Evolutionary conservation across 37 sponge, comb jelly and placozoan genomes (phyloP).

Genomic region (Theonella swinhoei): DNA sequence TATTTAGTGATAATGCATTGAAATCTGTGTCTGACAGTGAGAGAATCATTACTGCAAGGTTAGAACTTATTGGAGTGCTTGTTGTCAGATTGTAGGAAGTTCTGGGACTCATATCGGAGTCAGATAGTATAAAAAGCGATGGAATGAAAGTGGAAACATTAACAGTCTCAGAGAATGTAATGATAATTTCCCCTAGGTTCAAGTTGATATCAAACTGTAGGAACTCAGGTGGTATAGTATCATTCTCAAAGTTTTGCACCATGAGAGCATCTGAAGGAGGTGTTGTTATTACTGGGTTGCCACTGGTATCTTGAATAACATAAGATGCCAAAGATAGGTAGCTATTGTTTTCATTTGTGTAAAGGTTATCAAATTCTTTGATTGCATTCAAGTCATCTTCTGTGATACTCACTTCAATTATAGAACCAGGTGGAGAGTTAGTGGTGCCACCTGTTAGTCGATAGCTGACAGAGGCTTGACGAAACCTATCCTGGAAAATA

Average conservation of each 20-base stretch:
- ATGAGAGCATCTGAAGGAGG: conserved; percentile 63
- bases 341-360: conserved; percentile 42
- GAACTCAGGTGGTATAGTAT: conserved; percentile 40
- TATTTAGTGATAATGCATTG: conserved; percentile 64
- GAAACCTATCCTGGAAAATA: conserved; percentile 73
- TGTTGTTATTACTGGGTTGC: conserved; percentile 69
- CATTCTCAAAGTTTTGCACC: conserved; percentile 61
- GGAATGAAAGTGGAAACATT: conserved; percentile 69
- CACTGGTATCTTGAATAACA: conserved; percentile 68
- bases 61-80: conserved; percentile 11
- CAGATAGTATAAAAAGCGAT: conserved; percentile 48
- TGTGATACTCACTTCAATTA: conserved; percentile 50
- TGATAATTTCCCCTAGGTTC: conserved; percentile 37
- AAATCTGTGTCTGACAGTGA: conserved; percentile 73
- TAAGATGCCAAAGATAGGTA: conserved; percentile 76
- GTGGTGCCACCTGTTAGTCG: conserved; percentile 68
- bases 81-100: conserved; percentile 48
- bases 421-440: conserved; percentile 38
- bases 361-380: conserved; percentile 71
- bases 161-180: conserved; percentile 84
- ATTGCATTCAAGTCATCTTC: conserved; percentile 74
- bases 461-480: conserved; percentile 37
- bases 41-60: conserved; percentile 56
- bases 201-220: conserved; percentile 59
- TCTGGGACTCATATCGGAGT: neutral